Percentiles rank a stretch among this genome's conserved stretches.
Evolutionary conservation across 2,888 invertebrate species (phyloP).

Genomic region (Himalopsyche japonica): DNA sequence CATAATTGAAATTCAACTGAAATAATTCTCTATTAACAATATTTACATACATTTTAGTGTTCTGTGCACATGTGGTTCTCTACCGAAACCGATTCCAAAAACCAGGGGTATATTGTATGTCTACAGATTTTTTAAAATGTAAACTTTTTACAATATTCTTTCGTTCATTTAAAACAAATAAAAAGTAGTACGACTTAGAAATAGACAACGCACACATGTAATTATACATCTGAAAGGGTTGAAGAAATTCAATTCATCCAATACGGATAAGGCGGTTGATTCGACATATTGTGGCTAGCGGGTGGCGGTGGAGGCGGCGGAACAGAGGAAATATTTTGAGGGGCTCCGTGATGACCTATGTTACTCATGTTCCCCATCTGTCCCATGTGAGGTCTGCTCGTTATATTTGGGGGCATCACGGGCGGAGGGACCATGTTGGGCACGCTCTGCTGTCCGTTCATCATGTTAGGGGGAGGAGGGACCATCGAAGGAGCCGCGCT

Average conservation of each 20-base stretch:
- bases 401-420: conserved; percentile 24
- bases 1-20: too few species aligned
- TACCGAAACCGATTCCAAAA: too few species aligned
- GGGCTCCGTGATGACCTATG: background rate
- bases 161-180: too few species aligned
- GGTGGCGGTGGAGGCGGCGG: conserved; percentile 27
- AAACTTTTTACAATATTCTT: too few species aligned
- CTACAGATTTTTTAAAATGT: too few species aligned
- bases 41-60: too few species aligned
- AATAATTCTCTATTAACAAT: too few species aligned
- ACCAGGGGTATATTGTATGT: too few species aligned
- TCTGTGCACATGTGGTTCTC: too few species aligned
- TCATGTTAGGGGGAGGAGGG: conserved; percentile 20
- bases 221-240: too few species aligned
- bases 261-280: conserved; percentile 29
- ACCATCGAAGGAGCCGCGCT: conserved; percentile 30
- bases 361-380: background rate
- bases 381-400: conserved; percentile 11
- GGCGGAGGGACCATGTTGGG: conserved; percentile 33
- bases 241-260: conserved; percentile 24
- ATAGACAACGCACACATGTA: too few species aligned
- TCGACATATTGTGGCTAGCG: conserved; percentile 15
- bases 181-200: too few species aligned
- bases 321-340: conserved; percentile 1
- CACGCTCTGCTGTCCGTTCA: conserved; percentile 8